Conservation (phyloP, 2,888 invertebrate species). For the Spialia ferax region DNA sequence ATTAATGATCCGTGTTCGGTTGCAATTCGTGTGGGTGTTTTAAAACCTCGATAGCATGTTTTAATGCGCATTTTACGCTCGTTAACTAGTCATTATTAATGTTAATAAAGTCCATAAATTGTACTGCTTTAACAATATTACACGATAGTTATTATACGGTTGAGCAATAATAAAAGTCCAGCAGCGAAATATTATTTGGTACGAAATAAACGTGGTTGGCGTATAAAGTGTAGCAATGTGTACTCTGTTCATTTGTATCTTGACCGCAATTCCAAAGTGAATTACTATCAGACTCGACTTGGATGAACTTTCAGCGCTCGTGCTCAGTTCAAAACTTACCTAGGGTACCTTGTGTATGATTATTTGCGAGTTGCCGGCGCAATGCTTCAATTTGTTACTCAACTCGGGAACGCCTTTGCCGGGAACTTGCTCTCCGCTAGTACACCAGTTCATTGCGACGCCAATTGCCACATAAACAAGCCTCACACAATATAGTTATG, state of each 20-base stretch:
- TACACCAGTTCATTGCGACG: slow-evolving; percentile 70
- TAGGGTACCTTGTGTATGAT: slow-evolving; percentile 69
- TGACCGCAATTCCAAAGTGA: slow-evolving; percentile 67
- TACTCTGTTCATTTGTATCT: slow-evolving; percentile 53
- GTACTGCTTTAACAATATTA: slow-evolving; percentile 35
- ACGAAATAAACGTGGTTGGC: slow-evolving; percentile 35
- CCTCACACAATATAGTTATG: slow-evolving; percentile 63
- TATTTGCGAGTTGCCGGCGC: slow-evolving; percentile 73
- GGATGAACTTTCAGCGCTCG: slow-evolving; percentile 61
- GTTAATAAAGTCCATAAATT: slow-evolving; percentile 29
- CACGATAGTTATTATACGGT: slow-evolving; percentile 39
- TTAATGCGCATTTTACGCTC: slow-evolving; percentile 29
- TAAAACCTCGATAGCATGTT: slow-evolving; percentile 29
- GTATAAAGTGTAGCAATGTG: slow-evolving; percentile 41
- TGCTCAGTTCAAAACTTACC: slow-evolving; percentile 59
- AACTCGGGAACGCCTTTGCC: slow-evolving; percentile 70
- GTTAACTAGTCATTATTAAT: slow-evolving; percentile 33
- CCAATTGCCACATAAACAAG: slow-evolving; percentile 82
- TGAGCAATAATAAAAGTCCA: slow-evolving; percentile 38
- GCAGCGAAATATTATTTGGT: slow-evolving; percentile 39
- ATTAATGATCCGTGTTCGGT: neutral
- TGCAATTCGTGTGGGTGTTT: slow-evolving; percentile 16
- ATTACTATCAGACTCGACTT: slow-evolving; percentile 67
- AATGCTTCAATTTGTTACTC: slow-evolving; percentile 76
- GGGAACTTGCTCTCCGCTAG: slow-evolving; percentile 67